Conservation (phyloP, 2,113 vertebrate species). For the Nothoprocta perdicaria region DNA sequence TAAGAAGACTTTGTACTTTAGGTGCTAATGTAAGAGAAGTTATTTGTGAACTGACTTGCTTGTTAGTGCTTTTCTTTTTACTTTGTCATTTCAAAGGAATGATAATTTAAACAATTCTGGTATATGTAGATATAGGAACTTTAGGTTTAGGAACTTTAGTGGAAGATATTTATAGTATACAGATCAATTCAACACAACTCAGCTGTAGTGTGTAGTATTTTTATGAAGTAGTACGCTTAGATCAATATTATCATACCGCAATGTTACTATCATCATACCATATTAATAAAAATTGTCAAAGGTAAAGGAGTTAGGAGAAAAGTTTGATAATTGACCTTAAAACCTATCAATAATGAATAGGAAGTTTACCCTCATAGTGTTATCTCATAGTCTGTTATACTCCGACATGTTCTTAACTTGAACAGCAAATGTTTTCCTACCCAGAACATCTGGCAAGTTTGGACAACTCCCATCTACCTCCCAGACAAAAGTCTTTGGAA, state of each 20-base stretch:
- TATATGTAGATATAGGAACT: neutral
- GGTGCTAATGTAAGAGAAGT: neutral
- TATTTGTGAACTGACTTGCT: neutral
- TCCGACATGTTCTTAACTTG: neutral
- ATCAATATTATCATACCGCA: neutral
- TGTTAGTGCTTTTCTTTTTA: neutral
- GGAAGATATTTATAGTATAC: neutral
- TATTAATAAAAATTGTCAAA: neutral
- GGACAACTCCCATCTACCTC: neutral
- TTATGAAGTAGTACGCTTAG: neutral
- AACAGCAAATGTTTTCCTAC: neutral
- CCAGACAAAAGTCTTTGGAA: neutral
- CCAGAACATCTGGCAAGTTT: neutral
- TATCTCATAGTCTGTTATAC: neutral
- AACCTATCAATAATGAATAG: neutral
- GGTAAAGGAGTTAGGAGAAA: neutral
- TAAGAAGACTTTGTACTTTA: neutral
- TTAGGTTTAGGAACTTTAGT: neutral
- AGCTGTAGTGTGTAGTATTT: neutral
- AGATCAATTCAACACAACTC: neutral
- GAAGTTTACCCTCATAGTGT: neutral
- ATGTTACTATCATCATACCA: neutral
- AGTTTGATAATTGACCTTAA: neutral
- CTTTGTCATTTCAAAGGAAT: neutral
- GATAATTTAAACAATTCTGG: neutral